phyloP scores from a whole-genome alignment of 2,888 invertebrate genomes.

The Dexiosoma caninum region DNA sequence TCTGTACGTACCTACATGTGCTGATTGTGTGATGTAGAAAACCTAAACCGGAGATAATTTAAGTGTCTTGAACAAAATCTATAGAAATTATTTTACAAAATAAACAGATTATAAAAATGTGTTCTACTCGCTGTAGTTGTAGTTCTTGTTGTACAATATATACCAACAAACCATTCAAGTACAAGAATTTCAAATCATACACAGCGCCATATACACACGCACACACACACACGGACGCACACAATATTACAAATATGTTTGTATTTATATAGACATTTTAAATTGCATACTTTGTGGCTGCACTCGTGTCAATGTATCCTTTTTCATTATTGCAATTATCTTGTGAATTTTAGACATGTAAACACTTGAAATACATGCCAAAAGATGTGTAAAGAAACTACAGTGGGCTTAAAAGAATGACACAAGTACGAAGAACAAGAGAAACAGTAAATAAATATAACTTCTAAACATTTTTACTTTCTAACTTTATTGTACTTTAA shows the following conservation, averaged over 20 bases:
- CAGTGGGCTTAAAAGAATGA: no score
- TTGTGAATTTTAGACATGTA: conserved; percentile 63
- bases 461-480: conserved; percentile 27
- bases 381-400: neutral
- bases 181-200: conserved; percentile 13
- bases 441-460: conserved; percentile 14
- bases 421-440: neutral
- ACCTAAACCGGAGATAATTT: neutral
- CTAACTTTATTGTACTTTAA: conserved; percentile 13
- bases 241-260: neutral
- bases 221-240: neutral
- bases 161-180: conserved; percentile 43
- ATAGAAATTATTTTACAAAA: neutral
- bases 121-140: neutral
- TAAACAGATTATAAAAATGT: neutral
- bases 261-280: conserved; percentile 2
- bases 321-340: conserved; percentile 67
- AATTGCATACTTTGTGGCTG: conserved; percentile 63
- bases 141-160: conserved; percentile 14
- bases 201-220: neutral
- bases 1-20: no score
- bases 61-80: neutral
- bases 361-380: conserved; percentile 52
- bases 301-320: conserved; percentile 65
- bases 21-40: no score